Percentiles rank a stretch among this genome's conserved stretches.
Evolutionary conservation across 2,113 vertebrate species (phyloP).

Genomic region (Alligator sinensis): DNA sequence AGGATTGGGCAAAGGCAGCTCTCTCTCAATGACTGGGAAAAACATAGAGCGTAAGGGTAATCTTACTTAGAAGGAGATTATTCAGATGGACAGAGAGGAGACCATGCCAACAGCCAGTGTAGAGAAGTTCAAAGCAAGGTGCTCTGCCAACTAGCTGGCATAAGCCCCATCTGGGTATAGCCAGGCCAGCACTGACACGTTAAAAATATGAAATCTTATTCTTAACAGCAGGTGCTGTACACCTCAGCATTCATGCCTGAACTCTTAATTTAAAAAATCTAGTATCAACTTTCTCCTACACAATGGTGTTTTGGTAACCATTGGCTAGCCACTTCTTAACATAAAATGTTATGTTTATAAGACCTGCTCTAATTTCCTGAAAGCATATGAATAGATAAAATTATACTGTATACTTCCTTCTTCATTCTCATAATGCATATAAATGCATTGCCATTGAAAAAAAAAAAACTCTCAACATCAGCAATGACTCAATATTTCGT

Average conservation of each 20-base stretch:
- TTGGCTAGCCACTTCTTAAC: neutral
- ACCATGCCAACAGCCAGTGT: neutral
- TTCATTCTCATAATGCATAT: neutral
- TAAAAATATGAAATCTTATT: neutral
- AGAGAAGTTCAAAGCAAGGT: neutral
- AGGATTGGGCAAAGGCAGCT: neutral
- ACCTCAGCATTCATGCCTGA: neutral
- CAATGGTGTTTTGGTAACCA: too few species aligned
- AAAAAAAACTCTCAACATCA: neutral
- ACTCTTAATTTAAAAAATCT: neutral
- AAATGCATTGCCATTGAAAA: neutral
- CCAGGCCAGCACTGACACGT: neutral
- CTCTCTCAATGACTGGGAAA: neutral
- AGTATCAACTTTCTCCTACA: too few species aligned
- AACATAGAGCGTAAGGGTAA: neutral
- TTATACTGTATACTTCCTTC: neutral
- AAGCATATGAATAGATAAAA: neutral
- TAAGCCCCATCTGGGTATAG: neutral
- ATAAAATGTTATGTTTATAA: rapidly evolving
- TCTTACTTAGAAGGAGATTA: neutral
- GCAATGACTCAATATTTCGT: neutral
- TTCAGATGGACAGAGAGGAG: neutral
- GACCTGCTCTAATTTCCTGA: neutral
- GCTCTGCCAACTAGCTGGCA: neutral
- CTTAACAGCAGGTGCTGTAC: neutral